phyloP scores from a whole-genome alignment of 2,888 invertebrate genomes.

The Hyposoter dolosus region DNA sequence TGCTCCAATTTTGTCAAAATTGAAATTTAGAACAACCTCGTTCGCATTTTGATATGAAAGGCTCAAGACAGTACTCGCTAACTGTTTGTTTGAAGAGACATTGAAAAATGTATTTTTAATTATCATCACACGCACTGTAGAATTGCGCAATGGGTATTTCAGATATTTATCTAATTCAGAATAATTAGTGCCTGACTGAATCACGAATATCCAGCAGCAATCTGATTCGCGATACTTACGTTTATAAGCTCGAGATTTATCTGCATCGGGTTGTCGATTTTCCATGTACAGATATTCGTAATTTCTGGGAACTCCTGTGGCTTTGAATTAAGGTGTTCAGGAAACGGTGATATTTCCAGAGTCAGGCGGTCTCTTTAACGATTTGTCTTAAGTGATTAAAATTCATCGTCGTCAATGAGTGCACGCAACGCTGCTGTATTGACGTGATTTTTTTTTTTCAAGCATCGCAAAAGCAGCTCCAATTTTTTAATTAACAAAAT shows the following conservation, averaged over 20 bases:
- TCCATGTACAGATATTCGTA: slow-evolving; percentile 3
- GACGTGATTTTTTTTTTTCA: background rate
- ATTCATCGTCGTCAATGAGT: background rate
- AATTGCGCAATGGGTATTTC: slow-evolving; percentile 53
- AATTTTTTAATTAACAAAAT: background rate
- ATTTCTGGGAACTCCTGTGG: slow-evolving; percentile 35
- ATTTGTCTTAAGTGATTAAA: background rate
- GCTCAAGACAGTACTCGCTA: background rate
- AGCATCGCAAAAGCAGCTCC: background rate
- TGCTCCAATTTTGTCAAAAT: background rate
- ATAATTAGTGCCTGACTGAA: slow-evolving; percentile 55
- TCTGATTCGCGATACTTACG: slow-evolving; percentile 35
- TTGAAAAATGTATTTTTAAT: slow-evolving; percentile 43
- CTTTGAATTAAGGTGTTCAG: slow-evolving; percentile 5
- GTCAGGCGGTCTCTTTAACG: background rate
- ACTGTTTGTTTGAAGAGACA: slow-evolving; percentile 1
- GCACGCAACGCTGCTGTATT: background rate
- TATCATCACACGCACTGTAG: slow-evolving; percentile 13
- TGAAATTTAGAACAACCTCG: background rate
- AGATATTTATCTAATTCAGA: slow-evolving; percentile 57
- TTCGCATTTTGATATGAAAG: background rate
- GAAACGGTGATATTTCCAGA: background rate
- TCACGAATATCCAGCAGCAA: slow-evolving; percentile 44
- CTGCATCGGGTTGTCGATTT: slow-evolving; percentile 42
- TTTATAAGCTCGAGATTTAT: slow-evolving; percentile 41